Percentiles rank a stretch among this genome's conserved stretches.
These are phyloP conservation scores for Thymallus thymallus DNA, from an alignment of 2,113 vertebrate genomes.

Conservation along the genomic window DNA sequence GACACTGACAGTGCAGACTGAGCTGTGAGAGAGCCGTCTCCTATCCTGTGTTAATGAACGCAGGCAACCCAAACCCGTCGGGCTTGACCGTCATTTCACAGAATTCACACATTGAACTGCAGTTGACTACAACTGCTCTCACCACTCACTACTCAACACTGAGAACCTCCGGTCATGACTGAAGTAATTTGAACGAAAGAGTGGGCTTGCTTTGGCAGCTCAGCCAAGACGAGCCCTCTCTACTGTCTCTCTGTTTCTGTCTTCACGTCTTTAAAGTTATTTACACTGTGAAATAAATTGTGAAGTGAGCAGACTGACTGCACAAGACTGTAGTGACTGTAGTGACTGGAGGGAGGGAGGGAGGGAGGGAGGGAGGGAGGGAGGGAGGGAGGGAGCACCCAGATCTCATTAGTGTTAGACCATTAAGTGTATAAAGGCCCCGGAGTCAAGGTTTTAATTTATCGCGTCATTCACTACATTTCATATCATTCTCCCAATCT, in stretches of 20 bases:
- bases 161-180: constrained; percentile 45
- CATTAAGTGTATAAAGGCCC: constrained; percentile 53
- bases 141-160: constrained; percentile 27
- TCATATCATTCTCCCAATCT: background rate
- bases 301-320: constrained; percentile 39
- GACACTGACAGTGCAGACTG: constrained; percentile 22
- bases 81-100: constrained; percentile 61
- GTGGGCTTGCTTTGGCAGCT: constrained; percentile 17
- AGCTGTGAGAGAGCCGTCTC: constrained; percentile 28
- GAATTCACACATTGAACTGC: constrained; percentile 49
- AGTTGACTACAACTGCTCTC: constrained; percentile 29
- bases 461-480: constrained; percentile 38
- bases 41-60: constrained; percentile 39
- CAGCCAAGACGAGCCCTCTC: constrained; percentile 15
- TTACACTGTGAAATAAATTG: constrained; percentile 59
- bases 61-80: constrained; percentile 35
- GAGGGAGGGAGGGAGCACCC: constrained; percentile 40
- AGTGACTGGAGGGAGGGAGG: constrained; percentile 12
- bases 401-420: constrained; percentile 68
- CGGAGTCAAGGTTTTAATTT: constrained; percentile 48
- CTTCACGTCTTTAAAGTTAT: constrained; percentile 58
- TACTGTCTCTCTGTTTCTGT: background rate
- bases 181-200: constrained; percentile 42
- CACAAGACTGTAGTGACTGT: constrained; percentile 9
- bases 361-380: constrained; percentile 34